Evolutionary conservation across 2,113 vertebrate genomes (phyloP).

Genomic region (Dasyurus viverrinus): DNA sequence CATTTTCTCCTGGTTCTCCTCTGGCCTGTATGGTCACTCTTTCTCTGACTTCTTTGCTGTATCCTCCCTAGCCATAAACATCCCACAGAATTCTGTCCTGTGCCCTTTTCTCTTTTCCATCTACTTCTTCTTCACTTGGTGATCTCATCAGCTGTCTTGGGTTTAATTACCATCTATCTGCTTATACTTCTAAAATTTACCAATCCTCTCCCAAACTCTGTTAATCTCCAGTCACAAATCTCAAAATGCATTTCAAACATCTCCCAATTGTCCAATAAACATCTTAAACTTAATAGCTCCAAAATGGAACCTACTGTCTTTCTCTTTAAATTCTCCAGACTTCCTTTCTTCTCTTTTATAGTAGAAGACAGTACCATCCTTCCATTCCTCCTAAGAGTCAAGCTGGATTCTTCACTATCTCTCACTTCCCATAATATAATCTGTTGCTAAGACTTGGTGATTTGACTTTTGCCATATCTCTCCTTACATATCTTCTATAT

Average conservation of each 20-base stretch:
- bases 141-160: background rate
- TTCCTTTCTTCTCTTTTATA: background rate
- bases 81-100: background rate
- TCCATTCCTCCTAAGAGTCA: background rate
- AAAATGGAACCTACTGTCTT: background rate
- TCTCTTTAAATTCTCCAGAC: background rate
- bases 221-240: background rate
- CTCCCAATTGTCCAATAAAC: background rate
- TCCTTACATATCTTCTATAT: background rate
- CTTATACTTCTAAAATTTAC: background rate
- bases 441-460: background rate
- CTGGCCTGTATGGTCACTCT: background rate
- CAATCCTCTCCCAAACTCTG: background rate
- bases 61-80: background rate
- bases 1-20: background rate
- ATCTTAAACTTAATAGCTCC: background rate
- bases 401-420: background rate
- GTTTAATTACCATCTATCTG: background rate
- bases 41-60: background rate
- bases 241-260: background rate
- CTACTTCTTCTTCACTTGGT: background rate
- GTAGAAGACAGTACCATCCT: background rate
- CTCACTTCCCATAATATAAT: background rate
- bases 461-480: background rate
- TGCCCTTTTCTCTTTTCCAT: background rate